A percentile compares a stretch with the other conserved stretches of the same genome.
Evolutionary conservation across 2,113 vertebrate species (phyloP).

Genomic region (Turnix velox): DNA sequence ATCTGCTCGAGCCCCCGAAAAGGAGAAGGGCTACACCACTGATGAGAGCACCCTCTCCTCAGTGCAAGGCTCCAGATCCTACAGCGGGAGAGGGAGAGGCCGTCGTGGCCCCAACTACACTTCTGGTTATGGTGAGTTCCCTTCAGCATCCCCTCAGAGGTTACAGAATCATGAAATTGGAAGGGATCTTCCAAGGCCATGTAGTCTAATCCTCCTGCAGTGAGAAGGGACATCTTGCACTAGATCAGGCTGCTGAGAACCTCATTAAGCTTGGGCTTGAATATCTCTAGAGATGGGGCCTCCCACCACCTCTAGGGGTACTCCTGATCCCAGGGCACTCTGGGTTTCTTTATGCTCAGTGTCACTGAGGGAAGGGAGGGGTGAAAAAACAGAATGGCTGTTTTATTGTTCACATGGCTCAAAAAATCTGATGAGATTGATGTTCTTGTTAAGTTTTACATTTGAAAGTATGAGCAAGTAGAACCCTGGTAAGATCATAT

Average conservation of each 20-base stretch:
- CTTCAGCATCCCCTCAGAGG: not conserved
- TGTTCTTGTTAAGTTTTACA: not conserved
- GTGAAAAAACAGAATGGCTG: not conserved
- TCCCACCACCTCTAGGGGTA: too few species aligned
- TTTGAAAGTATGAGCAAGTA: not conserved
- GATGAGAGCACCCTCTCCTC: constrained; percentile 84
- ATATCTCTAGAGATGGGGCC: too few species aligned
- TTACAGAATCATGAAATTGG: too few species aligned
- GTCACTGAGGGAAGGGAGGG: not conserved
- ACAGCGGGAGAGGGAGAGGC: constrained; percentile 89
- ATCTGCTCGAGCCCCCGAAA: constrained; percentile 78
- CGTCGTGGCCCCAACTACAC: constrained; percentile 90
- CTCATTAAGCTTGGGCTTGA: too few species aligned
- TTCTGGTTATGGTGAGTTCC: constrained; percentile 86
- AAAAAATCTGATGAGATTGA: not conserved
- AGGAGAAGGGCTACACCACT: constrained; percentile 84
- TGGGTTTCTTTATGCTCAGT: not conserved
- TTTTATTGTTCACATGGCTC: not conserved
- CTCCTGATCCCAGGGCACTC: not conserved
- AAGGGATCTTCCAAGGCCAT: too few species aligned
- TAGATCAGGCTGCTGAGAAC: too few species aligned
- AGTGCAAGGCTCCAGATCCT: constrained; percentile 86
- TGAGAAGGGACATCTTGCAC: too few species aligned
- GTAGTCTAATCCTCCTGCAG: too few species aligned
- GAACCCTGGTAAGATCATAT: not conserved